A percentile compares a stretch with the other conserved stretches of the same genome.
phyloP scores from a whole-genome alignment of 1,140 invertebrate genomes.

The Cryptotermes secundus region DNA sequence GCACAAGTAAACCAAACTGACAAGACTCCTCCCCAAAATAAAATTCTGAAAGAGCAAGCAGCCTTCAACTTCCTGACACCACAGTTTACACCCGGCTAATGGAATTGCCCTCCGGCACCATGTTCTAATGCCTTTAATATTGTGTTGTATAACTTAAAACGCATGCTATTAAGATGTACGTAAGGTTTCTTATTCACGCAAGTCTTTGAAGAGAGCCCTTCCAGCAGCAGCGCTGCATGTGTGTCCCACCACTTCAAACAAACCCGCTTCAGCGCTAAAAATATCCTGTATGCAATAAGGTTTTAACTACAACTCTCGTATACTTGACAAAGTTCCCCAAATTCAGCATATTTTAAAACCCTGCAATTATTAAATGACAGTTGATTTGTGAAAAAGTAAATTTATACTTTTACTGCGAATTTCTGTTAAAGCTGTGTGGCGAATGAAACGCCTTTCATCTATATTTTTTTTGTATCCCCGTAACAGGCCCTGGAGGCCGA shows the following conservation, averaged over 20 bases:
- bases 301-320: neutral
- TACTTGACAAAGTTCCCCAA: no score
- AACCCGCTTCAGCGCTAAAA: neutral
- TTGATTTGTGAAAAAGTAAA: no score
- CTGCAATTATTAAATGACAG: no score
- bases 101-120: slow-evolving; percentile 16
- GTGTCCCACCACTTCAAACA: slow-evolving; percentile 14
- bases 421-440: no score
- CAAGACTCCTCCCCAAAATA: slow-evolving; percentile 10
- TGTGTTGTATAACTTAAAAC: neutral
- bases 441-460: no score
- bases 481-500: no score
- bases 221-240: neutral
- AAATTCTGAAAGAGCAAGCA: neutral
- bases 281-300: neutral
- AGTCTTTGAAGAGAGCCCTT: neutral
- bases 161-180: neutral
- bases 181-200: neutral
- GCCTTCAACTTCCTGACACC: neutral
- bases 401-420: no score
- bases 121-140: slow-evolving; percentile 15
- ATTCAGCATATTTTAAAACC: no score
- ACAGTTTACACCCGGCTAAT: slow-evolving; percentile 20
- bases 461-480: no score
- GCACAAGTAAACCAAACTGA: neutral